A percentile compares a stretch with the other conserved stretches of the same genome.
Evolutionary conservation across 2,113 vertebrate species (phyloP).

Genomic region (Alces alces): DNA sequence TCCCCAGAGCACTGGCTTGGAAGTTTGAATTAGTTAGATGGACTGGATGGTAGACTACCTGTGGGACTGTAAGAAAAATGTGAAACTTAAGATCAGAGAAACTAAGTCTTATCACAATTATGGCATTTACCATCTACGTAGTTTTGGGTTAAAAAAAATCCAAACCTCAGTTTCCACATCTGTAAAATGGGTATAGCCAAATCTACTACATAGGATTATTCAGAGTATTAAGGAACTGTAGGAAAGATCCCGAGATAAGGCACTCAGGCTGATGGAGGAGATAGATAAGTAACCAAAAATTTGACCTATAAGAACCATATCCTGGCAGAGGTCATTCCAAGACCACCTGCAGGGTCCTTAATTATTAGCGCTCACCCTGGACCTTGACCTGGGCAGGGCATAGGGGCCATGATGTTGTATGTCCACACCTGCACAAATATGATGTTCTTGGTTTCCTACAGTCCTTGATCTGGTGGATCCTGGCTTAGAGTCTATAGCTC

Average conservation of each 20-base stretch:
- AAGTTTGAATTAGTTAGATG: neutral
- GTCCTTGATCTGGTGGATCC: neutral
- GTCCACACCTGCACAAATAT: accelerated
- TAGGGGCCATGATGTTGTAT: neutral
- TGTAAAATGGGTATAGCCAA: neutral
- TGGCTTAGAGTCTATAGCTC: neutral
- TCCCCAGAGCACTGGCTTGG: neutral
- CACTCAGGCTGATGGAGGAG: neutral
- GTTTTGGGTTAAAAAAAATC: neutral
- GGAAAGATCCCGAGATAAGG: neutral
- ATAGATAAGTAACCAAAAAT: neutral
- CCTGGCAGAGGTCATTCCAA: neutral
- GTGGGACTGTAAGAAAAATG: neutral
- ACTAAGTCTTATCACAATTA: neutral
- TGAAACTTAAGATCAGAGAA: neutral
- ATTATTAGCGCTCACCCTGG: neutral
- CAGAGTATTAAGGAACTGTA: neutral
- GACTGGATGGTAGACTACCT: neutral
- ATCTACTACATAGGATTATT: neutral
- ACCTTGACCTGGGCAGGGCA: neutral
- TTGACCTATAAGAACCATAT: neutral
- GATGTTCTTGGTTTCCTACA: neutral
- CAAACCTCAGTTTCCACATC: neutral
- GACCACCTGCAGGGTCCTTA: neutral
- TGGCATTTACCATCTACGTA: neutral